Evolutionary conservation across 2,888 invertebrate genomes (phyloP), one percentile per base, ranked within the genome.

Genomic region (Phorcus lineatus): DNA sequence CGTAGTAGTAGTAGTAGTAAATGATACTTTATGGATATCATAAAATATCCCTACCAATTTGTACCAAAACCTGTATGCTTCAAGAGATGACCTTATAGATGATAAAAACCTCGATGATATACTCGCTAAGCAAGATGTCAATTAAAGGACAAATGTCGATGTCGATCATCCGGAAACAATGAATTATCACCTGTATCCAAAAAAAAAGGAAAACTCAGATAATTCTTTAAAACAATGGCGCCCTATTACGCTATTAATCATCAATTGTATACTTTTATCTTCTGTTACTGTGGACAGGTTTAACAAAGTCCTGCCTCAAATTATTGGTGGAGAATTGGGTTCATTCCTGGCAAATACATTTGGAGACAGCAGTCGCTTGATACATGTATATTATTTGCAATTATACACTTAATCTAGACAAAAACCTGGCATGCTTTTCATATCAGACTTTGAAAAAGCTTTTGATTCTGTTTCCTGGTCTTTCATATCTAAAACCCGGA

Each of bases 221-320:
- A n/a, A n/a, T n/a, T n/a, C n/a, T n/a, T n/a, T 83, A n/a, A 78
- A 81, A 81, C 81, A 80, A 9, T 80, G 78, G 81, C 19, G 81
- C 40, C 81, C 76, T 17, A 67, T 82, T 70, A 4, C 36, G 7
- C 36, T 36, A 2, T 7, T 36, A 2, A 81, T 82, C 74, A 62
- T 66, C 47, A 40, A 53, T 16, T 81, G 81, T 54, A 81, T 83
- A 79, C 16, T 80, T 19, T 75, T 80, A 6, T 82, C 84, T 13
- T 54, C 77, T 19, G 53, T 47, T 19, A 81, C 81, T 19, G 81
- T 81, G 11, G 24, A 80, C 6, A 31, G 77, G 54, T 13, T 82
- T 7, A 82, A 80, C 70, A 22, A 74, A 17, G 70, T 80, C 11
- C 52, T 78, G 31, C 22, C 47, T 31, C 9, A 40, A 24, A 6